Evolutionary conservation across 2,888 invertebrate species (phyloP), one percentile per base, ranked within the genome.

Genomic region (Sepiola atlantica): DNA sequence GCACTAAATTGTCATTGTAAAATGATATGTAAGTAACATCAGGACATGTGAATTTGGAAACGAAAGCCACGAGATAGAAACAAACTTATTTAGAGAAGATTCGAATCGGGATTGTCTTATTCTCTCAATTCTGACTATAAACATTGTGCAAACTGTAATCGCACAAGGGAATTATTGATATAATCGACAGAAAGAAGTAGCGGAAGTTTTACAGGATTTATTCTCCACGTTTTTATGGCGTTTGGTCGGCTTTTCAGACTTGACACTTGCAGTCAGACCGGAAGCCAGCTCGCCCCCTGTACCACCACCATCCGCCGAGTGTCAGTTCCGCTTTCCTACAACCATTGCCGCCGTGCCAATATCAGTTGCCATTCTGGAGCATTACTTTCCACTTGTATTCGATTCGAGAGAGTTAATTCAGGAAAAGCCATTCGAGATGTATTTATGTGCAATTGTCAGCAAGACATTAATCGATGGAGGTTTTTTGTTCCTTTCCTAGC

Each of bases 381-480:
- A 77, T 77, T 77, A n/a, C 77, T 77, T 32, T n/a, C 77, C n/a
- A 32, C 77, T 77, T 77, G 77, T 77, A 77, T 77, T 77, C 77
- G 77, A 77, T n/a, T n/a, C 77, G n/a, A 77, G 77, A 77, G 77
- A 77, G 77, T 77, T 77, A 32, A 77, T 77, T 77, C 77, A 77
- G 77, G 77, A n/a, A n/a, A 77, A 77, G 77, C 16, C 77, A 8
- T 45, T 2, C 45, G 16, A 14, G n/a, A 77, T n/a, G 77, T 77
- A 77, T 77, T 77, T n/a, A 77, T 77, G 77, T 77, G 32, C 77
- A 77, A 77, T 77, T 77, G 77, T 77, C 77, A n/a, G n/a, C 45
- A n/a, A n/a, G 77, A 77, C n/a, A 77, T 77, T 77, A 77, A 77
- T 77, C 77, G 77, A 77, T 77, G 77, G 77, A n/a, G n/a, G n/a